These are phyloP conservation scores for Eristalinus sepulchralis DNA, from an alignment of 2,888 invertebrate species.

Conservation along the genomic window DNA sequence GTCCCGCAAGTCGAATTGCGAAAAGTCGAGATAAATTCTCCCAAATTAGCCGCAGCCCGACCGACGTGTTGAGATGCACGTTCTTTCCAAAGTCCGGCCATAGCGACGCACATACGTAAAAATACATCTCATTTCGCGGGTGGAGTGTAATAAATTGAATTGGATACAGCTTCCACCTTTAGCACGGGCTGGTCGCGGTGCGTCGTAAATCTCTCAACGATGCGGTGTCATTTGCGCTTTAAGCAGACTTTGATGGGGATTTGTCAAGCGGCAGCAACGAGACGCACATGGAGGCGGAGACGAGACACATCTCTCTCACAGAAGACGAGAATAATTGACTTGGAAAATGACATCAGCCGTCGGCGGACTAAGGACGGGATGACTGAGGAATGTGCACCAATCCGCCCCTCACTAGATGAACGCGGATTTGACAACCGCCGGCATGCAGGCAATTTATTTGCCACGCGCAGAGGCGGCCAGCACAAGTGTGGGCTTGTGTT, in stretches of 20 bases:
- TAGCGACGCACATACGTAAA: background rate
- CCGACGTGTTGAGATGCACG: background rate
- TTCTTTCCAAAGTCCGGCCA: conserved; percentile 34
- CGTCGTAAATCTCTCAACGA: conserved; percentile 61
- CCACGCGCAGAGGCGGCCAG: background rate
- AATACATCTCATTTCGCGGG: conserved; percentile 58
- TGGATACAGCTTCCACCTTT: conserved; percentile 59
- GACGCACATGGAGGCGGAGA: background rate
- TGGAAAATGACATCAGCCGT: conserved; percentile 50
- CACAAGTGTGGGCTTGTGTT: background rate
- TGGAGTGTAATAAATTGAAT: conserved; percentile 60
- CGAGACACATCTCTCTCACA: background rate
- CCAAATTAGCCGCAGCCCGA: conserved; percentile 44
- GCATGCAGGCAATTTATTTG: conserved; percentile 54
- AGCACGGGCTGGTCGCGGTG: conserved; percentile 46
- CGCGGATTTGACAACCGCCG: conserved; percentile 51
- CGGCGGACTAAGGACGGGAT: background rate
- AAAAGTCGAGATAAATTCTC: conserved; percentile 39
- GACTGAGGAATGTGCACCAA: background rate
- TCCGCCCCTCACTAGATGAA: background rate
- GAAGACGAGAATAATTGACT: conserved; percentile 54
- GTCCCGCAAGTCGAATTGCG: conserved; percentile 51
- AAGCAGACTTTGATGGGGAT: conserved; percentile 51
- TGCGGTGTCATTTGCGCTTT: conserved; percentile 33
- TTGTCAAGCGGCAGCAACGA: conserved; percentile 29